Evolutionary conservation across 2,888 invertebrate genomes (phyloP).

Genomic region (Lobophora halterata): DNA sequence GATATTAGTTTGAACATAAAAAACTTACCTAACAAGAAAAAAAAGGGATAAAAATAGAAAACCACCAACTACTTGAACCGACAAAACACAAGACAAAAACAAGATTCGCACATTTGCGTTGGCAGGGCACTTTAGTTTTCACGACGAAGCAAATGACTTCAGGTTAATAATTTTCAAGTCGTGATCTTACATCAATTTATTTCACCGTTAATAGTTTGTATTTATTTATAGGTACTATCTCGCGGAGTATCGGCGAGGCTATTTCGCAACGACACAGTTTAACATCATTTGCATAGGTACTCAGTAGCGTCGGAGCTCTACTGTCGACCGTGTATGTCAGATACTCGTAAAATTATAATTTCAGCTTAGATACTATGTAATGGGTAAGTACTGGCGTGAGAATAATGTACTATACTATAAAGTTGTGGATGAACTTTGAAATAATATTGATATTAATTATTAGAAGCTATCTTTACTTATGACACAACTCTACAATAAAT

Average conservation of each 20-base stretch:
- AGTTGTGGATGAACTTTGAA: too few species aligned
- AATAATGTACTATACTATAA: too few species aligned
- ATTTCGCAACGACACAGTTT: constrained; percentile 66
- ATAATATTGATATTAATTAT: too few species aligned
- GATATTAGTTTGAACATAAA: too few species aligned
- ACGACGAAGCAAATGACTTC: constrained; percentile 56
- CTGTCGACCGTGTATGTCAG: constrained; percentile 50
- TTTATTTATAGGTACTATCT: constrained; percentile 75
- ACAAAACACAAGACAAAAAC: constrained; percentile 10
- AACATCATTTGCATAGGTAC: constrained; percentile 74
- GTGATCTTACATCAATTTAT: constrained; percentile 74
- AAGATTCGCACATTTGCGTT: constrained; percentile 26
- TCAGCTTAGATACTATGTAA: too few species aligned
- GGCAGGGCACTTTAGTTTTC: constrained; percentile 42
- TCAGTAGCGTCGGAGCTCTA: constrained; percentile 53
- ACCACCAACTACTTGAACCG: constrained; percentile 3
- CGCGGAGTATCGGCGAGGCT: constrained; percentile 57
- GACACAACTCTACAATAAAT: too few species aligned
- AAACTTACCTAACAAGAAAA: too few species aligned
- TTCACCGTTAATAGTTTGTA: constrained; percentile 70
- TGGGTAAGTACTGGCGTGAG: too few species aligned
- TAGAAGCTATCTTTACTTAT: too few species aligned
- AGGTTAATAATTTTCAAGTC: constrained; percentile 64
- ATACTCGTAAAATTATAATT: constrained; percentile 40
- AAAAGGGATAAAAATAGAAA: too few species aligned